These are phyloP conservation scores for Petroica traversi DNA, from an alignment of 2,113 vertebrate genomes.

Conservation along the genomic window DNA sequence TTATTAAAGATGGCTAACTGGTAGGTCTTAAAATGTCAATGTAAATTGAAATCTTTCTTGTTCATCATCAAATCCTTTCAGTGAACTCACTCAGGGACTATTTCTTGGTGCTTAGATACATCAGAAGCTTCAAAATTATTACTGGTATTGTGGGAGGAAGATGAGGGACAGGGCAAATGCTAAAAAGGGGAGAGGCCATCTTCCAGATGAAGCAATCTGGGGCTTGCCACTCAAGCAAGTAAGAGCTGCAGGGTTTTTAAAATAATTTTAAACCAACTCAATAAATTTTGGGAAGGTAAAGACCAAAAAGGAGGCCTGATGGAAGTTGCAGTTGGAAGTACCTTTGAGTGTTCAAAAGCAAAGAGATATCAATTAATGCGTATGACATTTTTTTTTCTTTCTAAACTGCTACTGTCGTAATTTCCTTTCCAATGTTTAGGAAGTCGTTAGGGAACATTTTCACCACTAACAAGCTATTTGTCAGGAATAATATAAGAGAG, in stretches of 20 bases:
- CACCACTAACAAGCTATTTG: not conserved
- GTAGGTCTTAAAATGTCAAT: constrained; percentile 10
- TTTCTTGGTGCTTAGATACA: not conserved
- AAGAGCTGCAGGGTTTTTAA: not conserved
- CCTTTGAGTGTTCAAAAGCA: not conserved
- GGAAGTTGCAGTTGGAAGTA: not conserved
- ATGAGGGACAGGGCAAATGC: not conserved
- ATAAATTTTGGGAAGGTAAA: not conserved
- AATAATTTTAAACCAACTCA: not conserved
- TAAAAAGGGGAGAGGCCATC: not conserved
- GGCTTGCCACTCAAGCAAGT: not conserved
- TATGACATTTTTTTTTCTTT: not conserved
- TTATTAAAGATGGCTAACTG: constrained; percentile 1
- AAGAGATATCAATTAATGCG: not conserved
- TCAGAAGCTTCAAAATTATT: not conserved
- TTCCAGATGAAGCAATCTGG: not conserved
- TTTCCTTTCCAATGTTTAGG: not conserved
- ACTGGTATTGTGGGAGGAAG: not conserved
- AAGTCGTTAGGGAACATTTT: not conserved
- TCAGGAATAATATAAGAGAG: not conserved
- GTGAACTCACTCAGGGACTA: not conserved
- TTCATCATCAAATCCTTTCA: not conserved
- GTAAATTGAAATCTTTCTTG: not conserved
- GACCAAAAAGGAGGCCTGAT: not conserved
- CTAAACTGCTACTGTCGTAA: not conserved